A percentile compares a stretch with the other conserved stretches of the same genome.
Evolutionary conservation across 2,797 vertebrate genomes (phyloP).

Genomic region (Myotis myotis): DNA sequence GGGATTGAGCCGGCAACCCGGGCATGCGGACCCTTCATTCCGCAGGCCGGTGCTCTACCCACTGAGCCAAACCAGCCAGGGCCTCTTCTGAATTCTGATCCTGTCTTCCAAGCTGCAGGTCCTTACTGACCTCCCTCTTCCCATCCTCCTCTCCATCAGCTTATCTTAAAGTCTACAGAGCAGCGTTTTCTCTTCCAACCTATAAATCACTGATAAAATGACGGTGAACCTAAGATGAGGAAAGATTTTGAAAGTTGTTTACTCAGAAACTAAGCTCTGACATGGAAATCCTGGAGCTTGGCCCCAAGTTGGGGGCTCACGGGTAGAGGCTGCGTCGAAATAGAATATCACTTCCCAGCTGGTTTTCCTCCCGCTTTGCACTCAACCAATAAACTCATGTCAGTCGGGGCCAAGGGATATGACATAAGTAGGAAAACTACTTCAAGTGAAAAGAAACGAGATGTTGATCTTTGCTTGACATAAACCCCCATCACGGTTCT

Average conservation of each 20-base stretch:
- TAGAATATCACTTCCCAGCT: not conserved
- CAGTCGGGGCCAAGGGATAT: not conserved
- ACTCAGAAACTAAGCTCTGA: not conserved
- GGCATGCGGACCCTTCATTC: too few species aligned
- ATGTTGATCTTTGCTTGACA: not conserved
- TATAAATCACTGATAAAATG: not conserved
- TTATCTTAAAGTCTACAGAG: not conserved
- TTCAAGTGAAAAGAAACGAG: constrained; percentile 20
- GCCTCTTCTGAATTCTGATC: not conserved
- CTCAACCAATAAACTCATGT: not conserved
- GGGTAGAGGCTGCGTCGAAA: not conserved
- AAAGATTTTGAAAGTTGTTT: not conserved
- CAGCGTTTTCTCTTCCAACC: not conserved
- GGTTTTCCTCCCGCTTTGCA: not conserved
- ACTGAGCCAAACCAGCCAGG: too few species aligned
- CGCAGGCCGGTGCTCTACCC: too few species aligned
- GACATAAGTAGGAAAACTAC: not conserved
- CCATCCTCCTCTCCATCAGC: not conserved
- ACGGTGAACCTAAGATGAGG: not conserved
- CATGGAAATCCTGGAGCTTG: not conserved
- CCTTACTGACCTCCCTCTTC: not conserved
- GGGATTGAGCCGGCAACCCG: too few species aligned
- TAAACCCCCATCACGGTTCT: not conserved
- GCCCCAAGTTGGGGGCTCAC: not conserved
- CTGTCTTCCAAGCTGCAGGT: not conserved